Base-by-base conservation (phyloP, 2,113 vertebrate species). In the Tychaedon coryphoeus region DNA sequence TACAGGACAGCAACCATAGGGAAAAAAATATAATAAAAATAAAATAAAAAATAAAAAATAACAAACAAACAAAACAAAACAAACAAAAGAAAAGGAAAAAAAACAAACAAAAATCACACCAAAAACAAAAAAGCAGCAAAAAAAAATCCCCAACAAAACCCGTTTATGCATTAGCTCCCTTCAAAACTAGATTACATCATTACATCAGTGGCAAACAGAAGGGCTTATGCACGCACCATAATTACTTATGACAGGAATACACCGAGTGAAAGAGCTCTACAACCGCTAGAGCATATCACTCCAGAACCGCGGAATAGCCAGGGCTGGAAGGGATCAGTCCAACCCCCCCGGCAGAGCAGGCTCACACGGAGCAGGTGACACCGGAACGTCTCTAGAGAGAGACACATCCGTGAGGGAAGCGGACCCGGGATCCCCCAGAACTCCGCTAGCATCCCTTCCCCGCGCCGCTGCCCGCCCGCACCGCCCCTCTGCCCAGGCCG, bases 1-100 rank as follows among this genome's bases (percentile, higher is more conserved):
- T 51, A 34, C 0, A 72, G 20, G 10, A 34, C 56, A 67, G 42
- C 28, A 48, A 58, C 4, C n/a, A 5, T 0, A 14, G 1, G 1
- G 2, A 7, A 1, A 3, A 11, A 14, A 40, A 40, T 40, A 40
- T 12, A 40, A 40, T 40, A 40, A 40, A 40, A 40, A 40, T 40
- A 40, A 40, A 40, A 40, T 40, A 13, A 40, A 40, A 40, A 40
- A 40, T 40, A 13, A 40, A 40, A 40, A 40, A 14, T 40, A 40
- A 40, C 10, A 40, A 10, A 10, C 10, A 40, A 40, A 40, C 38
- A 10, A 40, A 40, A 40, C 38, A 11, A 40, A 40, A 40, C 10
- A 10, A 40, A 19, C 18, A 45, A 45, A 45, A n/a, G n/a, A 43
- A 18, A 38, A 38, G 38, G 12, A 19, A 20, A 57, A 28, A 12